Conservation (phyloP, 2,797 vertebrate genomes). For the Acropternis orthonyx region DNA sequence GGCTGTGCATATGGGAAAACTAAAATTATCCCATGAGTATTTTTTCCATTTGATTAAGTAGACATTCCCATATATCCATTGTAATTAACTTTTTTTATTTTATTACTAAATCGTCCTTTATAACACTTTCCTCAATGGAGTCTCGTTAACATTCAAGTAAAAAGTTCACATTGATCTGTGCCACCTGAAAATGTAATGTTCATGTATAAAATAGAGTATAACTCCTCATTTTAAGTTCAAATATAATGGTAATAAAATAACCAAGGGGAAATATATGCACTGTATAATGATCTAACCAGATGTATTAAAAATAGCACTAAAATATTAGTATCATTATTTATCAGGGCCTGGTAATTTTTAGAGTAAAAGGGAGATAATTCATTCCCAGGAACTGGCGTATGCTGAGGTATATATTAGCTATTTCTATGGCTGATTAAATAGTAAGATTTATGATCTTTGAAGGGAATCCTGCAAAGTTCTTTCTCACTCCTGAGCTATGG, state of each 20-base stretch:
- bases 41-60: conserved; percentile 22
- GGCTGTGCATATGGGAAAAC: neutral
- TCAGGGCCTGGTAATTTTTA: neutral
- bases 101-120: neutral
- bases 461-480: neutral
- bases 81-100: neutral
- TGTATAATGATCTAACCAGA: neutral
- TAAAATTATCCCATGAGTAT: neutral
- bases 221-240: conserved; percentile 4
- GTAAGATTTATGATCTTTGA: neutral
- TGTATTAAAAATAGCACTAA: conserved; percentile 21
- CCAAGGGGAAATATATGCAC: neutral
- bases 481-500: neutral
- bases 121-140: neutral
- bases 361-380: neutral
- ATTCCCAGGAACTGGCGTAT: neutral
- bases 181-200: neutral
- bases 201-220: neutral
- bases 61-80: neutral
- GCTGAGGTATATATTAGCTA: neutral
- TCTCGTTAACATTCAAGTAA: neutral
- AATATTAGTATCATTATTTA: conserved; percentile 2
- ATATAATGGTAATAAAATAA: conserved; percentile 23
- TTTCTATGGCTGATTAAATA: neutral
- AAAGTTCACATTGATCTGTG: conserved; percentile 16